Evolutionary conservation across 2,113 vertebrate genomes (phyloP), one percentile per base, ranked within the genome.

Genomic region (Stegostoma tigrinum): DNA sequence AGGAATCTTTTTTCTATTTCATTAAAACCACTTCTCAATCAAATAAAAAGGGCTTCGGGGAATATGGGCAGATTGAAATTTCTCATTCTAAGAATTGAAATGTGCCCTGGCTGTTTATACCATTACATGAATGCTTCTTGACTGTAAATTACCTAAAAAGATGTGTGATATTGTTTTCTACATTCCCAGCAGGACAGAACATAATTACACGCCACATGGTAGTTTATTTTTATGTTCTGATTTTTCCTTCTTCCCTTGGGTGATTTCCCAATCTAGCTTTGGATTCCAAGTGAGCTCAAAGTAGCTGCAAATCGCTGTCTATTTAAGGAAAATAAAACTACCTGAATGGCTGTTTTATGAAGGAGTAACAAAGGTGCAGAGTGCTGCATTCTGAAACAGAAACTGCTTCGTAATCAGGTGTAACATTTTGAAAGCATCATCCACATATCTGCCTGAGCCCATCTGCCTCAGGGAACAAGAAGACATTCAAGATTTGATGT

Each of bases 201-300:
- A 67, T 93, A 93, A 93, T 93, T 93, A 19, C 64, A 93, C n/a
- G 55, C 89, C 55, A 42, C 38, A 83, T 5, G 89, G 61, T 93
- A 45, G 93, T 94, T 94, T 94, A 48, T 94, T 94, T 94, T 68
- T 42, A 94, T 45, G 14, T 72, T 27, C 67, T 94, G 38, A 48
- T 30, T 70, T 94, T 70, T 94, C 67, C 89, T 38, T 94, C 66
- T 94, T 72, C 66, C 48, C 38, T 45, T 10, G 67, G 42, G 67
- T 72, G 93, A 94, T 72, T 94, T 94, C 61, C 93, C 93, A 95
- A 95, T 52, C 27, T 72, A 67, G 67, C 23, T 72, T 95, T 30
- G 68, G 45, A 34, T 94, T 34, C 87, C 87, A 90, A 61, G 87
- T 90, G 87, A 66, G 61, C 19, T 93, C 27, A 95, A 95, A 24